Evolutionary conservation across 2,797 vertebrate species (phyloP).

Genomic region (Urocyon cinereoargenteus): DNA sequence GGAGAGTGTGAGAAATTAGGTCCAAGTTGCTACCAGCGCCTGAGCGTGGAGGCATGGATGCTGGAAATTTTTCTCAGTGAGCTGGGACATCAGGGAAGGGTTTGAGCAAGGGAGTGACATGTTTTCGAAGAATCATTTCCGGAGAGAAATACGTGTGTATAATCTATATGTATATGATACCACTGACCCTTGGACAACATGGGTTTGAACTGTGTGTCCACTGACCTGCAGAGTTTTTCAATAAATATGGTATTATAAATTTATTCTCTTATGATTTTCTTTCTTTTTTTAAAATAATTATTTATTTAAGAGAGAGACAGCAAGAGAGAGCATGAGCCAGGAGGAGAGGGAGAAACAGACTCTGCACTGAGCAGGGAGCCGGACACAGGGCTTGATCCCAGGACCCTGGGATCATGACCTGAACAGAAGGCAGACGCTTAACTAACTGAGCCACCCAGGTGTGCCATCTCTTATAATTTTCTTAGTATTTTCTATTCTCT

Average conservation of each 20-base stretch:
- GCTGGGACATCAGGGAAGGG: neutral
- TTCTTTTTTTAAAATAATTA: too few relatives aligned
- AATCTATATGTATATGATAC: neutral
- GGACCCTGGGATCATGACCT: too few relatives aligned
- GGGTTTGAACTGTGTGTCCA: neutral
- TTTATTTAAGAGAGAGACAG: too few relatives aligned
- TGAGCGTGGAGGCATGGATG: neutral
- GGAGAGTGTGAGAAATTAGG: neutral
- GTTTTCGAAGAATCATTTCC: neutral
- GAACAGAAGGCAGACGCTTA: too few relatives aligned
- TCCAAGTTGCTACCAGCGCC: rapidly evolving
- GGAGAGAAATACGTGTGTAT: neutral
- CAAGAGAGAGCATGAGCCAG: too few relatives aligned
- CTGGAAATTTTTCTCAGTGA: neutral
- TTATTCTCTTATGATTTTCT: neutral
- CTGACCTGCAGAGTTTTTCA: neutral
- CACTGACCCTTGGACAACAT: neutral
- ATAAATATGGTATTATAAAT: neutral
- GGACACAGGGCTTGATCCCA: too few relatives aligned
- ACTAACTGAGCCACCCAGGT: too few relatives aligned
- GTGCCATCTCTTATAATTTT: neutral
- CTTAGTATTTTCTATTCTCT: neutral
- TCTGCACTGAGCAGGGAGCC: too few relatives aligned
- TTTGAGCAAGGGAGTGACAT: neutral
- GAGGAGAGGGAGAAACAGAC: too few relatives aligned